Evolutionary conservation across 2,797 vertebrate genomes (phyloP), one percentile per base, ranked within the genome.

Genomic region (Poecilia velifera): DNA sequence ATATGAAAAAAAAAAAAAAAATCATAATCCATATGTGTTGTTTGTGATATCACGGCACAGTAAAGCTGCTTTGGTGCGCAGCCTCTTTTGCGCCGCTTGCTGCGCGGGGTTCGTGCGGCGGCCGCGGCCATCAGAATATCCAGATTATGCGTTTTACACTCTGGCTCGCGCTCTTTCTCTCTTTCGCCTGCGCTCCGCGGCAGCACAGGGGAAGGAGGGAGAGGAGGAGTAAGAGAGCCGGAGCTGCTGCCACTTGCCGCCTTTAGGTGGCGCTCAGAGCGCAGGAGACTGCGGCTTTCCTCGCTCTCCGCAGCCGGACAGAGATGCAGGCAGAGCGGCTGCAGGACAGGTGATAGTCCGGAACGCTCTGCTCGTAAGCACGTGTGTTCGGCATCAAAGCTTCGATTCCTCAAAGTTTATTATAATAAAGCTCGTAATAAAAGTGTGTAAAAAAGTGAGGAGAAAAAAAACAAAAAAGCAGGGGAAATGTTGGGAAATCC

Each of bases 231-330:
- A 74, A 64, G 70, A 51, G 53, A 4, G 31, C 4, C 18, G 20
- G 47, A 34, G n/a, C 18, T 34, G 66, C 73, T 87, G 76, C 91
- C 76, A 8, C 39, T 62, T 45, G 39, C 0, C 68, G 87, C 92
- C 94, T 94, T 93, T 90, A 94, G 94, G 93, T 93, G 95, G 94
- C 93, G 93, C 92, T 96, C 92, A 88, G 86, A 94, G 94, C 92
- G 92, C 91, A 94, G 90, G 89, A 86, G 92, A 94, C 71, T 39
- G 76, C 41, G 1, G 64, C 72, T 88, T 13, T 12, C 28, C 70
- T 64, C 66, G 55, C 76, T 72, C 59, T 72, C 71, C 28, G 82
- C 12, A 57, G 76, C 78, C 47, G 85, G 59, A 78, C 77, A 36
- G 83, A 78, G 84, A 28, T 0, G 76, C 3, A 70, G 68, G 4